Evolutionary conservation across 2,888 invertebrate species (phyloP).

Genomic region (Bimastos eiseni): DNA sequence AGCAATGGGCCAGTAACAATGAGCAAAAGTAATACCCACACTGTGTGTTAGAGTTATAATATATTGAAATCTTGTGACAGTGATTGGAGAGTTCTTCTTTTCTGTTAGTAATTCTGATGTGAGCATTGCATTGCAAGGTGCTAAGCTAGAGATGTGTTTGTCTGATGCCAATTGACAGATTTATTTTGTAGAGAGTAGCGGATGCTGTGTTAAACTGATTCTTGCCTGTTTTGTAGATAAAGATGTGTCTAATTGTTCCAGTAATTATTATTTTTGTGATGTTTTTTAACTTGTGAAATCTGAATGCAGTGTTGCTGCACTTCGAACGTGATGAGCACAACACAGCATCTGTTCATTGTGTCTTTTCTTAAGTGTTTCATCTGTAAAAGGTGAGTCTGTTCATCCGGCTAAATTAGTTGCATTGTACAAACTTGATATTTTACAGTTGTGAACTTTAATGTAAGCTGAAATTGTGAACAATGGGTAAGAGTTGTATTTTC

Average conservation of each 20-base stretch:
- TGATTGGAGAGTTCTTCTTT: neutral
- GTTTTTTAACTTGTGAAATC: slow-evolving; percentile 9
- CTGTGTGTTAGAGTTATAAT: neutral
- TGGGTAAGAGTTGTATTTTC: too few relatives aligned
- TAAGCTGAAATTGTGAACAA: neutral
- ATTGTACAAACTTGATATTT: neutral
- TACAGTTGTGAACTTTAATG: neutral
- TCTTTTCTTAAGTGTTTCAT: neutral
- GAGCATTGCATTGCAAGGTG: neutral
- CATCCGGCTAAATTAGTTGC: neutral
- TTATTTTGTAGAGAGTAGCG: neutral
- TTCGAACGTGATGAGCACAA: neutral
- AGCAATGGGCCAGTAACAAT: neutral
- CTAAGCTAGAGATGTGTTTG: neutral
- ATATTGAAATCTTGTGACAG: neutral
- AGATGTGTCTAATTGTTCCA: neutral
- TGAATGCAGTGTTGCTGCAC: neutral
- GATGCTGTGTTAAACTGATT: neutral
- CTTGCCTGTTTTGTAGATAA: neutral
- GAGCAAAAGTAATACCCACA: neutral
- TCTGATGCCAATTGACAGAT: neutral
- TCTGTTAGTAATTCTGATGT: neutral
- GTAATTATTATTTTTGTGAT: neutral
- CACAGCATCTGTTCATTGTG: neutral
- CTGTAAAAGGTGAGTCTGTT: neutral